phyloP scores from a whole-genome alignment of 2,113 vertebrate genomes.

The Pterocles orientalis region DNA sequence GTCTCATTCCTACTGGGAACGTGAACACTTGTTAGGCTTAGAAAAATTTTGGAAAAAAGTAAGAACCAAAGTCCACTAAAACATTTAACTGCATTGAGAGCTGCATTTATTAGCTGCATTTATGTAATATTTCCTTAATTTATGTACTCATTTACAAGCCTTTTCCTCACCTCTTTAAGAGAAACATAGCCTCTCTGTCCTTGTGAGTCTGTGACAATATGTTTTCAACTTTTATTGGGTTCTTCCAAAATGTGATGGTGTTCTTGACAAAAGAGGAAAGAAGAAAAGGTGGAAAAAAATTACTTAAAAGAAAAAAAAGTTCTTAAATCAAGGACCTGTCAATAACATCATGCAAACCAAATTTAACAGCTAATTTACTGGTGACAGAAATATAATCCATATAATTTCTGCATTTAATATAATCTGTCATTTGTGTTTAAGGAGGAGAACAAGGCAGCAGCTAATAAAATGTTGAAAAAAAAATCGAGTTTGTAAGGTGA shows the following conservation, averaged over 20 bases:
- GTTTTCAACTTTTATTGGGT: neutral
- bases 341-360: constrained; percentile 48
- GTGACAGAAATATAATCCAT: constrained; percentile 62
- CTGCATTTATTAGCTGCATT: neutral
- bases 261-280: neutral
- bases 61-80: neutral
- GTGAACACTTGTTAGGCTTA: neutral
- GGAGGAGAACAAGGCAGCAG: constrained; percentile 35
- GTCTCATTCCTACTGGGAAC: neutral
- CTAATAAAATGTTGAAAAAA: constrained; percentile 45
- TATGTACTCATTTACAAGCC: neutral
- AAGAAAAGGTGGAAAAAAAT: neutral
- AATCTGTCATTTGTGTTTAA: constrained; percentile 65
- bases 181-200: neutral
- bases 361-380: constrained; percentile 64
- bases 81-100: neutral
- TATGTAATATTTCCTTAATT: neutral
- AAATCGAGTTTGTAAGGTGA: constrained; percentile 12
- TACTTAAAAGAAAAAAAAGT: neutral
- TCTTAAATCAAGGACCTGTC: constrained; percentile 31
- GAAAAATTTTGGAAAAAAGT: neutral
- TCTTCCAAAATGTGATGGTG: neutral
- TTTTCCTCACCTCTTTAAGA: neutral
- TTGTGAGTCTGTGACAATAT: neutral
- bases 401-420: constrained; percentile 63